phyloP scores from a whole-genome alignment of 2,113 vertebrate genomes.

The Otolemur garnettii region DNA sequence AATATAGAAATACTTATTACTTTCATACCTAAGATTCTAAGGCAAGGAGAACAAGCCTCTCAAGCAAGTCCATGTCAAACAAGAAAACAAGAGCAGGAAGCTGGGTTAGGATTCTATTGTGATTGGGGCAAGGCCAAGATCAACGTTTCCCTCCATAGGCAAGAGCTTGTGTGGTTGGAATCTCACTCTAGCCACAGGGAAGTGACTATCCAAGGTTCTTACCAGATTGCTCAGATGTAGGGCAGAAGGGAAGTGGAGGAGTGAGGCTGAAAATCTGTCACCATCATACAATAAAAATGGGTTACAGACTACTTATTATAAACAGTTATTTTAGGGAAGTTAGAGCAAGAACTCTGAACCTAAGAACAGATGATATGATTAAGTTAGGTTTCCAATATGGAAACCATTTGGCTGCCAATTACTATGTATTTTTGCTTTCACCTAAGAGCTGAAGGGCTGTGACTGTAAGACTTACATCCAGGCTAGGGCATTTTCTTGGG shows the following conservation, averaged over 20 bases:
- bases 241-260: background rate
- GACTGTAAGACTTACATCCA: background rate
- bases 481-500: background rate
- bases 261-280: background rate
- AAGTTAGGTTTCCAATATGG: background rate
- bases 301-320: background rate
- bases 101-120: background rate
- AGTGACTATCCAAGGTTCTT: background rate
- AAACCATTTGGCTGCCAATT: background rate
- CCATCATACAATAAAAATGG: background rate
- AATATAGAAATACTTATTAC: background rate
- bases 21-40: background rate
- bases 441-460: background rate
- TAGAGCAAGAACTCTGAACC: background rate
- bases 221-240: background rate
- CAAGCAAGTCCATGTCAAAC: background rate
- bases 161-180: background rate
- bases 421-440: background rate
- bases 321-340: background rate
- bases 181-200: background rate
- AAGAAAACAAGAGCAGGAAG: background rate
- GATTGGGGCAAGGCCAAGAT: background rate
- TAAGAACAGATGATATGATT: background rate
- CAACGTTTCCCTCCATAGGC: rapidly evolving
- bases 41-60: background rate